Percentiles rank a stretch among this genome's conserved stretches.
These are phyloP conservation scores for Pseudomyrmex gracilis DNA, from an alignment of 1,140 invertebrate species.

Conservation along the genomic window DNA sequence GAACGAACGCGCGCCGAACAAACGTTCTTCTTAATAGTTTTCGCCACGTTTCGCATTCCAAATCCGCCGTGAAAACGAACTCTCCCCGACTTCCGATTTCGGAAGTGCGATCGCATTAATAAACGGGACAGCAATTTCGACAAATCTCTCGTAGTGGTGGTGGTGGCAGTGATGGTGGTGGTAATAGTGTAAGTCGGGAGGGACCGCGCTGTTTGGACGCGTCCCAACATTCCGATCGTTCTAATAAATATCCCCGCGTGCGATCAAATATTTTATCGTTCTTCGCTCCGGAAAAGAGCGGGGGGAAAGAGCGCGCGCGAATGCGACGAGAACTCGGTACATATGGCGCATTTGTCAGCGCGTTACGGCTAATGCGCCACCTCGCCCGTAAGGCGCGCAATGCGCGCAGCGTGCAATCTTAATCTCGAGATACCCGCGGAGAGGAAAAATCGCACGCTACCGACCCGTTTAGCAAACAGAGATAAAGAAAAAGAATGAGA, in stretches of 20 bases:
- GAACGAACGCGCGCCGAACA: constrained; percentile 35
- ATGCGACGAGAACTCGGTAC: not conserved
- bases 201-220: constrained; percentile 11
- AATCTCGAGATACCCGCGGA: constrained; percentile 1
- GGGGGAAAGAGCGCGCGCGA: not conserved
- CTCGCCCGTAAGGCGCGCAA: not conserved
- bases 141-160: constrained; percentile 10
- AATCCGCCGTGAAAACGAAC: constrained; percentile 6
- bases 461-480: constrained; percentile 1
- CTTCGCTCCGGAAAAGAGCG: too few relatives aligned
- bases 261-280: too few relatives aligned
- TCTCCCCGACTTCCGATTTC: constrained; percentile 6
- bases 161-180: not conserved
- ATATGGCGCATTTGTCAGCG: constrained; percentile 35
- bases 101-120: constrained; percentile 35
- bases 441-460: constrained; percentile 49
- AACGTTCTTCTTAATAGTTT: constrained; percentile 18
- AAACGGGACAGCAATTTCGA: constrained; percentile 31
- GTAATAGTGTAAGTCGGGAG: too few relatives aligned
- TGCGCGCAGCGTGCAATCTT: constrained; percentile 29
- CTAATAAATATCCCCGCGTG: constrained; percentile 29
- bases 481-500: too few relatives aligned
- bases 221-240: constrained; percentile 30
- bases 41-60: constrained; percentile 22
- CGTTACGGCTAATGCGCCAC: constrained; percentile 12